These are phyloP conservation scores for Rhagophthalmus giganteus DNA, from an alignment of 2,888 invertebrate genomes.

Conservation along the genomic window DNA sequence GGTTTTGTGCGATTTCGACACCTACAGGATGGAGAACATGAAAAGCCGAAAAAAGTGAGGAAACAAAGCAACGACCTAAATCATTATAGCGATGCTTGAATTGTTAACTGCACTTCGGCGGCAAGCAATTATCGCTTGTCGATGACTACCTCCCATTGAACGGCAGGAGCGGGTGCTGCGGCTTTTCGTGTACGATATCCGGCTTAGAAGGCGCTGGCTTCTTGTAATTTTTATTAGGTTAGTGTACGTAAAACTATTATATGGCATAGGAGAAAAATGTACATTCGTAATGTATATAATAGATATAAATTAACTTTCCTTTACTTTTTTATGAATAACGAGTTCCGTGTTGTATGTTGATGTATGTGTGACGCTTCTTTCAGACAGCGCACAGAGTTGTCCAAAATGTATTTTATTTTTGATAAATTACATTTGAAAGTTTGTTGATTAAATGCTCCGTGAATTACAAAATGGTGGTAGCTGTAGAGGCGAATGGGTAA, in stretches of 20 bases:
- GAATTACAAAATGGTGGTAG: neutral
- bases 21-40: constrained; percentile 42
- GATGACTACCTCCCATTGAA: too few relatives aligned
- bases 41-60: constrained; percentile 46
- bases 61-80: constrained; percentile 47
- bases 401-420: neutral
- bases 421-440: neutral
- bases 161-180: too few relatives aligned
- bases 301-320: constrained; percentile 21
- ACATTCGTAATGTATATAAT: constrained; percentile 28
- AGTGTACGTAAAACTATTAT: constrained; percentile 8
- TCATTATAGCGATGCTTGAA: constrained; percentile 53
- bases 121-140: too few relatives aligned
- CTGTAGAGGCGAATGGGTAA: neutral
- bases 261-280: constrained; percentile 21
- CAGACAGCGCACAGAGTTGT: neutral
- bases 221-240: neutral
- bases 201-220: too few relatives aligned
- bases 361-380: constrained; percentile 3
- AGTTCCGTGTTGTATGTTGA: constrained; percentile 17
- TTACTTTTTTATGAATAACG: constrained; percentile 22
- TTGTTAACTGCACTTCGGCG: constrained; percentile 1
- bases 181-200: too few relatives aligned
- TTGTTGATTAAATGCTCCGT: neutral
- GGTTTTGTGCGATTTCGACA: constrained; percentile 85